Conservation (phyloP, 2,888 invertebrate species). For the Melinaea menophilus region DNA sequence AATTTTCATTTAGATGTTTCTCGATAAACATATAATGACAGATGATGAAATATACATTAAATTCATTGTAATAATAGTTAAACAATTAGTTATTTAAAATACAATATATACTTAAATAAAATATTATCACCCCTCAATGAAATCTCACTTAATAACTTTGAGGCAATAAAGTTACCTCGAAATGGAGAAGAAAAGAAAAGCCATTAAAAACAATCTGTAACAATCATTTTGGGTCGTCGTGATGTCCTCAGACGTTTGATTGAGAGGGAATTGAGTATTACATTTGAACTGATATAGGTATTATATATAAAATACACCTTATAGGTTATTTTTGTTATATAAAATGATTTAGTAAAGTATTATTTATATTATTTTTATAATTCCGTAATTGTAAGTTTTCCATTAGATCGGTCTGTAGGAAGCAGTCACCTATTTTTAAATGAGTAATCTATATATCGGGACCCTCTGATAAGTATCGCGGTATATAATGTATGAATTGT, state of each 20-base stretch:
- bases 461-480: constrained; percentile 1
- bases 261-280: constrained; percentile 36
- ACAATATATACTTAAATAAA: not conserved
- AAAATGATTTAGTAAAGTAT: too few species aligned
- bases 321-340: too few species aligned
- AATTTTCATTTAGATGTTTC: too few species aligned
- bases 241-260: constrained; percentile 48
- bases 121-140: constrained; percentile 14
- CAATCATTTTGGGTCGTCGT: constrained; percentile 49
- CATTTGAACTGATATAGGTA: not conserved
- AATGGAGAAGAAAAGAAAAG: constrained; percentile 46
- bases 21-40: too few species aligned
- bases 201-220: constrained; percentile 64
- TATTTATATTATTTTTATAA: too few species aligned
- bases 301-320: too few species aligned
- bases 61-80: not conserved
- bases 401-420: too few species aligned
- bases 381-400: too few species aligned
- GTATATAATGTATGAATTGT: constrained; percentile 24
- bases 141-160: constrained; percentile 27
- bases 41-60: not conserved
- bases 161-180: constrained; percentile 29
- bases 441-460: not conserved
- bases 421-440: too few species aligned
- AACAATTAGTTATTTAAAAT: not conserved